phyloP scores from a whole-genome alignment of 2,888 invertebrate species.

The Caenorhabditis becei region DNA sequence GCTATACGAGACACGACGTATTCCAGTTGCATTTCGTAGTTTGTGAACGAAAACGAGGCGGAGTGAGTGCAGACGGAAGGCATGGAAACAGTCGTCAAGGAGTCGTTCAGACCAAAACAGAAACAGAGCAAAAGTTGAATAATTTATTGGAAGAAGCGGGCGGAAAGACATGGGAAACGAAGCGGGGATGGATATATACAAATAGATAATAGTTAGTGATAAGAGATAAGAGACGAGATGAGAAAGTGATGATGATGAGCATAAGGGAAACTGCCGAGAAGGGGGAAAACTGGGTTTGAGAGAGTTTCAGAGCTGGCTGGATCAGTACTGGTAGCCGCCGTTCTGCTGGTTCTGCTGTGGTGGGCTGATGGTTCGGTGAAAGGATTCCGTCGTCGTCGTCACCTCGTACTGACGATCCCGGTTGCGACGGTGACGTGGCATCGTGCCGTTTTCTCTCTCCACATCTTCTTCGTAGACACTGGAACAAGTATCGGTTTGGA shows the following conservation, averaged over 20 bases:
- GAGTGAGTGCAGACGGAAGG: conserved; percentile 13
- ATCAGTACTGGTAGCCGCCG: conserved; percentile 63
- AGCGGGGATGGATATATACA: conserved; percentile 36
- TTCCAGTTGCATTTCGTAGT: conserved; percentile 43
- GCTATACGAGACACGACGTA: conserved; percentile 50
- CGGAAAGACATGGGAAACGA: conserved; percentile 24
- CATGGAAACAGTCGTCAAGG: conserved; percentile 53
- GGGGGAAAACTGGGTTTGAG: conserved; percentile 41
- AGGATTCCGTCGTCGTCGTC: conserved; percentile 81
- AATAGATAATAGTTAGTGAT: conserved; percentile 18
- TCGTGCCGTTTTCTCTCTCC: conserved; percentile 71
- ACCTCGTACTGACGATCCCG: conserved; percentile 73
- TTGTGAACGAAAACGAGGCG: conserved; percentile 17
- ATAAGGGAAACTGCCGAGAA: conserved; percentile 37
- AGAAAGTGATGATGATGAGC: conserved; percentile 29
- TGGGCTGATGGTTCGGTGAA: conserved; percentile 81
- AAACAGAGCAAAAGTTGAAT: conserved; percentile 20
- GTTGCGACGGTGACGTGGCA: conserved; percentile 76
- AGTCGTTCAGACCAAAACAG: too few relatives aligned
- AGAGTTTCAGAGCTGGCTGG: conserved; percentile 3
- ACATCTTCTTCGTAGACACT: conserved; percentile 81
- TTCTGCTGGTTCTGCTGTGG: conserved; percentile 69
- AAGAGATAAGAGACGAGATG: conserved; percentile 10
- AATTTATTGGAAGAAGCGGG: conserved; percentile 40
- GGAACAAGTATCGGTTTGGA: conserved; percentile 31